A percentile compares a stretch with the other conserved stretches of the same genome.
phyloP scores from a whole-genome alignment of 2,113 vertebrate genomes.

The Phylloscopus trochiloides region DNA sequence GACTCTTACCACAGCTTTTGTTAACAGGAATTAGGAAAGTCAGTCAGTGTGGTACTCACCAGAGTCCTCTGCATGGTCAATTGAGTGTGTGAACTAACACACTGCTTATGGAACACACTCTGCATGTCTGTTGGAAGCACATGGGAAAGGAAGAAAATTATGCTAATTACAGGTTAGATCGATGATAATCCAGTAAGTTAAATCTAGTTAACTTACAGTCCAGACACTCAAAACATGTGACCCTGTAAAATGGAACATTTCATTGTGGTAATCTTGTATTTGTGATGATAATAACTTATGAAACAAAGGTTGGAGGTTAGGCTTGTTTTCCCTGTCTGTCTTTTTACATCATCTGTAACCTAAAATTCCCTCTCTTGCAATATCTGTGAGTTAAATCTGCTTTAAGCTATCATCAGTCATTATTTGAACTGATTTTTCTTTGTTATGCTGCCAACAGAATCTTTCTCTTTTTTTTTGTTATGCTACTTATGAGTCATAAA shows the following conservation, averaged over 20 bases:
- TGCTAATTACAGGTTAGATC: slow-evolving; percentile 3
- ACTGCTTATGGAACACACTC: neutral
- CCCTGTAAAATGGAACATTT: slow-evolving; percentile 28
- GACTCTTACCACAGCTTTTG: neutral
- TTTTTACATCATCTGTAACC: slow-evolving; percentile 39
- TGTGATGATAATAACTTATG: slow-evolving; percentile 37
- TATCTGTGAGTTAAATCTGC: slow-evolving; percentile 35
- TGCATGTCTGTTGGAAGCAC: neutral
- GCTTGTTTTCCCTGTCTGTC: slow-evolving; percentile 53
- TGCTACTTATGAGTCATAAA: neutral
- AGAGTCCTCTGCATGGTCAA: neutral
- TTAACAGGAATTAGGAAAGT: neutral
- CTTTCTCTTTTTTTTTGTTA: neutral
- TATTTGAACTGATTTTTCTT: slow-evolving; percentile 45
- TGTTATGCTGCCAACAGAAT: slow-evolving; percentile 30
- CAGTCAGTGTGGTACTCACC: neutral
- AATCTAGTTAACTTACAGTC: slow-evolving; percentile 21
- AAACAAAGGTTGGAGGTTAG: slow-evolving; percentile 54
- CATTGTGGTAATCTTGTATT: slow-evolving; percentile 33
- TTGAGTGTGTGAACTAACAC: neutral
- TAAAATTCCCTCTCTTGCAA: slow-evolving; percentile 21
- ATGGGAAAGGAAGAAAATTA: neutral
- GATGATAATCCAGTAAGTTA: slow-evolving; percentile 1
- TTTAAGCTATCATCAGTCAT: slow-evolving; percentile 40
- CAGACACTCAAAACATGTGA: slow-evolving; percentile 8